phyloP scores from a whole-genome alignment of 2,113 vertebrate genomes.

The Dolichotis patagonum region DNA sequence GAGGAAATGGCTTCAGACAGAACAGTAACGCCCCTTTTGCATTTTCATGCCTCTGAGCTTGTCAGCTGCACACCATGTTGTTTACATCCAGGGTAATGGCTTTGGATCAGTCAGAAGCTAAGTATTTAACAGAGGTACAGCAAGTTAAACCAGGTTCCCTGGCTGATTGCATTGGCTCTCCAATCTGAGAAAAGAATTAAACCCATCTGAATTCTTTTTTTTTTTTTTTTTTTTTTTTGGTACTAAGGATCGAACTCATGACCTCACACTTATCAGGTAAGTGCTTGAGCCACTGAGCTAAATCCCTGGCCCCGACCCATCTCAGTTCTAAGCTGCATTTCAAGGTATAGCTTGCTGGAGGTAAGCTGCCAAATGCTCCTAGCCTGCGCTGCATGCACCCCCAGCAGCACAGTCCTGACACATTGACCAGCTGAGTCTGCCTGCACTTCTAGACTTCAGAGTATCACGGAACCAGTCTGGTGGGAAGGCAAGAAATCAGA shows the following conservation, averaged over 20 bases:
- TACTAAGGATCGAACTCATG: no score
- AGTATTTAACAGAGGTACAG: background rate
- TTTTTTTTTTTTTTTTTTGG: no score
- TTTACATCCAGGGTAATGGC: background rate
- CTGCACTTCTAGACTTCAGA: conserved; percentile 30
- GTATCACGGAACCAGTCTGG: conserved; percentile 50
- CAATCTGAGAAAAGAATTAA: background rate
- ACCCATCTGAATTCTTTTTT: no score
- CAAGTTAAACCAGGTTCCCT: background rate
- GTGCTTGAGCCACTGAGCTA: no score
- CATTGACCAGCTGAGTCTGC: background rate
- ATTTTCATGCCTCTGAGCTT: background rate
- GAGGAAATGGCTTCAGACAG: conserved; percentile 60
- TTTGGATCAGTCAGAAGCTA: background rate
- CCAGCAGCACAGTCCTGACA: background rate
- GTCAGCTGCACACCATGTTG: background rate
- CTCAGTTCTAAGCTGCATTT: background rate
- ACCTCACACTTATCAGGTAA: no score
- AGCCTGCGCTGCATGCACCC: accelerated
- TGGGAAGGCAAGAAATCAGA: background rate
- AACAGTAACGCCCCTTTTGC: background rate
- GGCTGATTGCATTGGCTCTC: background rate
- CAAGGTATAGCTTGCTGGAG: background rate
- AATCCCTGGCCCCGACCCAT: no score
- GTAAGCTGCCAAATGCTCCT: background rate